Base-by-base conservation (phyloP, 30 jellyfish, hydroid and myxozoan genomes). In the Pseudorhiza aurosa region DNA sequence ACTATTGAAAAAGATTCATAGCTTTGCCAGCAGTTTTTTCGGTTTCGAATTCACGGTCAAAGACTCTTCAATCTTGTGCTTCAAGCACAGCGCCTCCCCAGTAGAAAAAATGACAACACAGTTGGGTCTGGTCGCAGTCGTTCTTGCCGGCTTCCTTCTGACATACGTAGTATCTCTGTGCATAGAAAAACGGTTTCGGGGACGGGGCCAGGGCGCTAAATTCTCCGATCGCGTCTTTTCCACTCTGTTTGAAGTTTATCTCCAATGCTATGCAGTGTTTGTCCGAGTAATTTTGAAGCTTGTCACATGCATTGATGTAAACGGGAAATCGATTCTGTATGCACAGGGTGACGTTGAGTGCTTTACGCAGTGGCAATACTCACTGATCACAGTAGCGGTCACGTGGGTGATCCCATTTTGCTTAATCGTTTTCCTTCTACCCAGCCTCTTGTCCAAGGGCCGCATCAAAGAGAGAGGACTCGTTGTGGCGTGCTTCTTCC, bases 341-440 rank as follows among this genome's bases (percentile, higher is more conserved):
- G 40, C 56, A 9, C 75, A 82, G 18, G 93, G 93, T 9, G 63
- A 68, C 29, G 50, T 65, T 27, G 25, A 28, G 28, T 82, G 93
- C 80, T 47, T 28, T 58, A 39, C n/a, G 18, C 27, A 72, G 85
- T 82, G 93, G 93, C 93, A 82, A 65, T 25, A 65, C 78, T 8
- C 45, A 32, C n/a, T 57, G 22, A 53, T 65, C 2, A 26, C 53
- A 4, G 55, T 69, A 22, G 45, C 80, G 8, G 35, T 68, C 17
- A 19, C 39, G 2, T 82, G 93, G 93, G 58, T 68, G 44, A 44
- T 70, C 0, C 93, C 93, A 17, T 68, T 82, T 30, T 76, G 76
- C 49, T 12, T 76, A 0, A 25, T 39, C 1, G 29, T 76, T 8
- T 39, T 45, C 78, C 14, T 3, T 15, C 55, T 62, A 9, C 62